phyloP scores from a whole-genome alignment of 2,797 vertebrate species.

The Octomys mimax region DNA sequence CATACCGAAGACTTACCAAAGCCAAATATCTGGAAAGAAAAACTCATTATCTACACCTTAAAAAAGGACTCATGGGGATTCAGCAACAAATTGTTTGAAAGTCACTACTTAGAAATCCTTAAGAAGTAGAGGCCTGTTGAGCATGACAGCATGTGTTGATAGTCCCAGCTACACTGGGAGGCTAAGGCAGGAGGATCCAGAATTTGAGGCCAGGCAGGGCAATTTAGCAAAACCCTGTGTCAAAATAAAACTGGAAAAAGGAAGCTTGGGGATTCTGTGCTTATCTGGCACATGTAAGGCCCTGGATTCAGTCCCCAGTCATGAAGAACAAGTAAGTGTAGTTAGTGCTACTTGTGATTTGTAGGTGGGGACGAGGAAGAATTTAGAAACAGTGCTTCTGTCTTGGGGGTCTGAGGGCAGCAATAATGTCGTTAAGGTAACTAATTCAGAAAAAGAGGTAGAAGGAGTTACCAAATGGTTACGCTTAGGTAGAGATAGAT shows the following conservation, averaged over 20 bases:
- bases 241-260: not conserved
- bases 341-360: not conserved
- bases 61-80: not conserved
- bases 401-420: not conserved
- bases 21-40: not conserved
- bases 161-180: not conserved
- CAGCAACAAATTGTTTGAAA: not conserved
- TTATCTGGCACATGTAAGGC: not conserved
- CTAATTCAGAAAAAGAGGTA: not conserved
- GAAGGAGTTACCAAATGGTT: not conserved
- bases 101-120: not conserved
- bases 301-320: not conserved
- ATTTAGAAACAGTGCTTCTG: not conserved
- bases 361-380: not conserved
- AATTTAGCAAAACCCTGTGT: not conserved
- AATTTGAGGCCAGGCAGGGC: not conserved
- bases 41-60: not conserved
- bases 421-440: not conserved
- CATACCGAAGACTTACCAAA: not conserved
- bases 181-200: not conserved
- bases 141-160: not conserved
- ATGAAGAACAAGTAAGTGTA: not conserved
- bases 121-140: not conserved
- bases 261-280: not conserved
- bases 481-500: not conserved